Evolutionary conservation across 2,888 invertebrate genomes (phyloP), one percentile per base, ranked within the genome.

Genomic region (Cetonia aurata): DNA sequence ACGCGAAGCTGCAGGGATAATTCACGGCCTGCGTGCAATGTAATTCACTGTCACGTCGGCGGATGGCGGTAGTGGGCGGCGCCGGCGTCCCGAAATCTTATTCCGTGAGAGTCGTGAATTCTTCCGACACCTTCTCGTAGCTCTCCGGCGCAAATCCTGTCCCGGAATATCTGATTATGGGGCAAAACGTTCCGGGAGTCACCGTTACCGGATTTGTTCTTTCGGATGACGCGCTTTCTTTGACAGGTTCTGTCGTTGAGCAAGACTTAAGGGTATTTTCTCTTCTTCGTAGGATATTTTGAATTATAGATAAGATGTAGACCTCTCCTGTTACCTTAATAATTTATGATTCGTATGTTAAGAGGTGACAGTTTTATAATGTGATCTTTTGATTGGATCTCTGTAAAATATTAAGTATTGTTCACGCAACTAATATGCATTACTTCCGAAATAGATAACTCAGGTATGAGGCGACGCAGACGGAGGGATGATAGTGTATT

Each of bases 171-270:
- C 62, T 65, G 62, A 50, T 65, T 50, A 37, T 65, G 50, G 37
- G 37, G 62, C 33, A 48, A 65, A 65, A 65, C 62, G 62, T 65
- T 65, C 50, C 50, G 13, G 62, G 33, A 50, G 62, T 50, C 62
- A 65, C 50, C 62, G 50, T 65, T 50, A 15, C 62, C 62, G 62
- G 62, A 65, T 65, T 65, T 65, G 41, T 65, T 65, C 50, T 33
- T 37, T 37, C 62, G 50, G 62, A 65, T 65, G 62, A 65, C 37
- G 62, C 50, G 50, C 62, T 50, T 65, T 37, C 37, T 41, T 37
- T 65, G 62, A 65, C 62, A 65, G 62, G 37, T 50, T 65, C 19
- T 41, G 48, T 37, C 50, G 50, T 52, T 37, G 12, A 10, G 62
- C 8, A 50, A 65, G 52, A 65, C 41, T 37, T 37, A 9, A 37